These are phyloP conservation scores for Caranx ignobilis DNA, from an alignment of 2,113 vertebrate species.

Conservation along the genomic window DNA sequence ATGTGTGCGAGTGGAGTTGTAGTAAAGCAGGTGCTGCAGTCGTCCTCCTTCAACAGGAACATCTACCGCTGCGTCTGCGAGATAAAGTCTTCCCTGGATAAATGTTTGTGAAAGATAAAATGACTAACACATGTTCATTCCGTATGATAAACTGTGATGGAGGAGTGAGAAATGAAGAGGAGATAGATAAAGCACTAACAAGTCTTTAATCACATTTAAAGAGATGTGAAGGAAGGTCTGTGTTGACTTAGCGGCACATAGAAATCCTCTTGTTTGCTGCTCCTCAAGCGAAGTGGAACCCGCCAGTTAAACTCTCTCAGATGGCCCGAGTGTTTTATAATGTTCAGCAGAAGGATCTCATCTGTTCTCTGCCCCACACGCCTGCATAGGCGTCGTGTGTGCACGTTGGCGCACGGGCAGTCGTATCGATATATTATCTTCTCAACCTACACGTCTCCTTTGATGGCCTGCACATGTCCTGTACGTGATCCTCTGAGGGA, in stretches of 20 bases:
- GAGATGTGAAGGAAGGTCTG: slow-evolving; percentile 48
- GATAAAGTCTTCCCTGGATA: slow-evolving; percentile 54
- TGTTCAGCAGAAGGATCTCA: slow-evolving; percentile 78
- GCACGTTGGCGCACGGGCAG: slow-evolving; percentile 62
- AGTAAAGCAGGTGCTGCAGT: slow-evolving; percentile 22
- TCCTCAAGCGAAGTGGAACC: slow-evolving; percentile 72
- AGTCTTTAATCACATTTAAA: slow-evolving; percentile 65
- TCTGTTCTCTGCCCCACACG: slow-evolving; percentile 79
- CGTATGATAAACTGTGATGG: slow-evolving; percentile 18
- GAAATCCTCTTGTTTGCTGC: slow-evolving; percentile 71
- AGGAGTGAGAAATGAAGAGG: slow-evolving; percentile 42
- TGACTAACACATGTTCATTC: slow-evolving; percentile 29
- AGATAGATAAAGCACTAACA: slow-evolving; percentile 65
- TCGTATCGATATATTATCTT: slow-evolving; percentile 56
- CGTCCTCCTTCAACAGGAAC: slow-evolving; percentile 25
- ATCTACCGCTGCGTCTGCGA: slow-evolving; percentile 30
- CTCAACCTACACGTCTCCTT: slow-evolving; percentile 75
- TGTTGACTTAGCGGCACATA: slow-evolving; percentile 72
- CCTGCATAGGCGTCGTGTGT: slow-evolving; percentile 73
- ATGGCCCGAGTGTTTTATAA: slow-evolving; percentile 80
- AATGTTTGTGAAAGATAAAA: slow-evolving; percentile 54
- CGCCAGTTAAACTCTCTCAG: slow-evolving; percentile 75
- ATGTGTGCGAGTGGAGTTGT: slow-evolving; percentile 20
- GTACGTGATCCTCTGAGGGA: slow-evolving; percentile 49
- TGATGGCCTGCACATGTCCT: slow-evolving; percentile 78